Percentiles rank a stretch among this genome's conserved stretches.
Conservation (phyloP, 2,888 invertebrate species). For the Scaptodrosophila latifasciaeformis region DNA sequence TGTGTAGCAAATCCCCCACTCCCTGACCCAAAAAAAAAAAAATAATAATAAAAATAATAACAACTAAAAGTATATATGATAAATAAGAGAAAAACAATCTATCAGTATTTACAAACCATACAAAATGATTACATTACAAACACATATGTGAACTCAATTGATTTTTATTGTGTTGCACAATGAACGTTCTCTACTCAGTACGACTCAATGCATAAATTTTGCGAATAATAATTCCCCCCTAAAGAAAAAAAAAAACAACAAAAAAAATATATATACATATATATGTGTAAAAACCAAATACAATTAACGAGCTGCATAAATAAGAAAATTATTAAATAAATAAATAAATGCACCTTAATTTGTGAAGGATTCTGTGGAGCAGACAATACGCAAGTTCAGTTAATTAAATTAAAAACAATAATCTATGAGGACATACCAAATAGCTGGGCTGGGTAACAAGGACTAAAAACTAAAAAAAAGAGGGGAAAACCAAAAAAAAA, state of each 20-base stretch:
- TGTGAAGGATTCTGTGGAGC: too few species aligned
- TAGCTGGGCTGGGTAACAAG: too few species aligned
- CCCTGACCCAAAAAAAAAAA: conserved; percentile 24
- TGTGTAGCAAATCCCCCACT: conserved; percentile 48
- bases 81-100: too few species aligned
- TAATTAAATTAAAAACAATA: background rate
- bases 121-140: too few species aligned
- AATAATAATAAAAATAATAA: background rate
- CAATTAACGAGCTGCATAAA: conserved; percentile 1
- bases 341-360: too few species aligned
- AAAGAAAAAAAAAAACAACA: conserved; percentile 4
- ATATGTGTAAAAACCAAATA: background rate
- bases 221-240: too few species aligned
- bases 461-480: background rate
- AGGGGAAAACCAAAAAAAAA: conserved; percentile 1
- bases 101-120: too few species aligned
- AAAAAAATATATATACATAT: background rate
- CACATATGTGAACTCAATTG: too few species aligned
- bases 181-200: too few species aligned
- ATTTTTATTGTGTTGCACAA: too few species aligned
- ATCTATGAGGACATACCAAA: background rate
- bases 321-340: background rate
- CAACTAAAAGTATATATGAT: background rate
- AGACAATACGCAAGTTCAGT: too few species aligned
- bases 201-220: too few species aligned